Conservation (phyloP, 1,140 invertebrate species). For the Ips nitidus region DNA sequence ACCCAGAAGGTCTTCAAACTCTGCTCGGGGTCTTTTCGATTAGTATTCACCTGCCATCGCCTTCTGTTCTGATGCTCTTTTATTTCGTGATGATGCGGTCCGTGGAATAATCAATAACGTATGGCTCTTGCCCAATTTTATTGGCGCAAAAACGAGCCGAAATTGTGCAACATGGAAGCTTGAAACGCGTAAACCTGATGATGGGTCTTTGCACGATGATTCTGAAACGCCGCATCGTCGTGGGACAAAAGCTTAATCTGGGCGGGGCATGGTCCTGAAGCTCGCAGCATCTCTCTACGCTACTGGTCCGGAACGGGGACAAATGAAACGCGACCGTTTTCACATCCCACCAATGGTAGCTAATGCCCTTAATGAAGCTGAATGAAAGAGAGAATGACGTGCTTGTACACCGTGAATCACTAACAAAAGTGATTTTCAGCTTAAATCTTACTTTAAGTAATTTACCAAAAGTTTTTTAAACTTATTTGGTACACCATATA, state of each 20-base stretch:
- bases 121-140: conserved; percentile 39
- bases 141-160: conserved; percentile 20
- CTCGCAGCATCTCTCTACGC: conserved; percentile 29
- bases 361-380: conserved; percentile 26
- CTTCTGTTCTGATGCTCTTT: conserved; percentile 43
- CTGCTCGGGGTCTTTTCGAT: conserved; percentile 20
- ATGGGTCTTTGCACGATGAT: too few relatives aligned
- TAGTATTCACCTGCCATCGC: conserved; percentile 38
- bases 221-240: too few relatives aligned
- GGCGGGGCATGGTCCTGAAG: conserved; percentile 28
- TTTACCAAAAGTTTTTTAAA: too few relatives aligned
- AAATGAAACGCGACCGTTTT: conserved; percentile 26
- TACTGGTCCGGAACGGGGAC: conserved; percentile 32
- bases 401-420: not conserved
- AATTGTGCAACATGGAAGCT: not conserved
- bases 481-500: too few relatives aligned
- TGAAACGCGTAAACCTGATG: too few relatives aligned
- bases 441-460: too few relatives aligned
- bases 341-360: conserved; percentile 15
- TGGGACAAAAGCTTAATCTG: too few relatives aligned
- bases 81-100: conserved; percentile 46
- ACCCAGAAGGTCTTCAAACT: conserved; percentile 45
- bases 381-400: not conserved
- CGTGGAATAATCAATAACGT: conserved; percentile 42
- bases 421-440: too few relatives aligned